Conservation (phyloP, 2,888 invertebrate species). For the Synanthedon formicaeformis region DNA sequence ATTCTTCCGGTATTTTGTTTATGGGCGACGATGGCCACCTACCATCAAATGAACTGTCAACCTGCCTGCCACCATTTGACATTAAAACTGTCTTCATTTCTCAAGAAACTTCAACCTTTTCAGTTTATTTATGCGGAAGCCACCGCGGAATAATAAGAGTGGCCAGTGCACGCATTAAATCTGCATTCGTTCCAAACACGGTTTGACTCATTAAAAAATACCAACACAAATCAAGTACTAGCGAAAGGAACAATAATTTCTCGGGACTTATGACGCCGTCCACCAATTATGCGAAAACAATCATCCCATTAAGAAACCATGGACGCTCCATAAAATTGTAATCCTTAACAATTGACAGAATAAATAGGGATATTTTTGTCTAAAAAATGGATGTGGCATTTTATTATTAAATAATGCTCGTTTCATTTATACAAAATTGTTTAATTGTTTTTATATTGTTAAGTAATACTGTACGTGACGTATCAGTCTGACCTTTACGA, state of each 20-base stretch:
- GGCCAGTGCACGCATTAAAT: constrained; percentile 12
- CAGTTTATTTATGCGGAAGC: background rate
- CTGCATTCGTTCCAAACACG: constrained; percentile 9
- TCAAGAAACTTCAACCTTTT: background rate
- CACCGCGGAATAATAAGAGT: background rate
- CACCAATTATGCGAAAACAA: constrained; percentile 63
- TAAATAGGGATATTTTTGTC: constrained; percentile 12
- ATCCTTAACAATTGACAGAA: constrained; percentile 32
- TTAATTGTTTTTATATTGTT: too few relatives aligned
- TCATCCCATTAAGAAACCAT: constrained; percentile 52
- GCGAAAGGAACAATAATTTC: constrained; percentile 39
- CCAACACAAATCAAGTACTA: constrained; percentile 13
- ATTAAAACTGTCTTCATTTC: too few relatives aligned
- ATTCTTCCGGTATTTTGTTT: too few relatives aligned
- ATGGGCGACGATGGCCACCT: too few relatives aligned
- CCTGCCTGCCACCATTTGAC: too few relatives aligned
- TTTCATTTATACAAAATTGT: too few relatives aligned
- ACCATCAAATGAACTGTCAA: too few relatives aligned
- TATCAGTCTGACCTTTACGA: too few relatives aligned
- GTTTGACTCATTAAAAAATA: constrained; percentile 41
- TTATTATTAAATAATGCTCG: background rate
- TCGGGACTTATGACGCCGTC: constrained; percentile 43
- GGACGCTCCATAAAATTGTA: constrained; percentile 36
- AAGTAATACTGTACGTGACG: too few relatives aligned
- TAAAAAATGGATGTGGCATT: constrained; percentile 22